Base-by-base conservation (phyloP, 92 coral and sea anemone genomes). In the Hydrozoanthus gracilis region DNA sequence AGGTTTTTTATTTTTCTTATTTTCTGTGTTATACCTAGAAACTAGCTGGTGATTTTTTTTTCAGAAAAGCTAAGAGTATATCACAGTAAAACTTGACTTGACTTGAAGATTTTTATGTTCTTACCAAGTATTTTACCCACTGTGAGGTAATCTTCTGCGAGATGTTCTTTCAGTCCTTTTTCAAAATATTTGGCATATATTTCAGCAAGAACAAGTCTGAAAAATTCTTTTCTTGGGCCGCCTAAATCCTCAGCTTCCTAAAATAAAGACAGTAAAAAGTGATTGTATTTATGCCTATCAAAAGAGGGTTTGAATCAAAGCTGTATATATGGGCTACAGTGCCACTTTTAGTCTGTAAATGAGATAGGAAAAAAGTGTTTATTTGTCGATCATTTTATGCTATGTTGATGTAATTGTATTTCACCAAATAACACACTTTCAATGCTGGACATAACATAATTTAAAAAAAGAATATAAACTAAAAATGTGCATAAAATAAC, bases 71-170 rank as follows among this genome's bases (percentile, higher is more conserved):
- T n/a, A n/a, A n/a, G n/a, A n/a, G n/a, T n/a, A n/a, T n/a, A n/a
- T n/a, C n/a, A n/a, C n/a, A n/a, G n/a, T n/a, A n/a, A n/a, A n/a
- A 52, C 4, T 49, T 46, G 61, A 7, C 0, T 7, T 61, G 68
- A 61, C 11, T 17, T 61, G 67, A 60, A 60, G n/a, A n/a, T 46
- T 12, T 49, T 69, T 18, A 70, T 16, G 52, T 76, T 64, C 71
- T 77, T 85, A 89, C 86, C 92, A 64, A 89, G 78, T 85, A 89
- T 89, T 73, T 73, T 85, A 65, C 92, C 89, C 13, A 86, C 89
- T 69, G 83, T 79, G 71, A 77, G 77, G 88, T 90, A 86, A 72
- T 90, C 92, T 47, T 90, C 90, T 14, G 90, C 82, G 1, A 90
- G 44, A 48, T 86, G 87, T 46, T 90, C 79, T 62, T 86, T 90